Conservation (phyloP, 2,113 vertebrate species). For the Clarias macrocephalus region DNA sequence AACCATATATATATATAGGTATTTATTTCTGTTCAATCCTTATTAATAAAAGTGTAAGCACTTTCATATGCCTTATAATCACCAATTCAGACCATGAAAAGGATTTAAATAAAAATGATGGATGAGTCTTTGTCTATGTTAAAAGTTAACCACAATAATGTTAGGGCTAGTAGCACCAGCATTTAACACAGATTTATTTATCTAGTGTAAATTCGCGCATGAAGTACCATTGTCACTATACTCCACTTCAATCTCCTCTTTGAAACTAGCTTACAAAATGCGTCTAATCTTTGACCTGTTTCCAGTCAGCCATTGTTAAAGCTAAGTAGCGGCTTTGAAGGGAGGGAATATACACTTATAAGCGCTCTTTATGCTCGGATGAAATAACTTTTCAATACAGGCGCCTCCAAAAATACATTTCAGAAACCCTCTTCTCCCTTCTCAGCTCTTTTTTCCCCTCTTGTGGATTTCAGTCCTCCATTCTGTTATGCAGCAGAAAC, state of each 20-base stretch:
- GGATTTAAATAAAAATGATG: not conserved
- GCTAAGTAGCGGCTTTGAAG: conserved; percentile 56
- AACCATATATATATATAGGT: not conserved
- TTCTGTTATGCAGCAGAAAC: conserved; percentile 46
- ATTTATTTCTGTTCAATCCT: not conserved
- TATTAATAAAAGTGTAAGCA: not conserved
- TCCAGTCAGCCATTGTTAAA: conserved; percentile 63
- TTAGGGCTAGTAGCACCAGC: conserved; percentile 46
- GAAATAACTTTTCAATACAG: conserved; percentile 55
- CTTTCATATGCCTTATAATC: not conserved
- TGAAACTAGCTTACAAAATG: conserved; percentile 63
- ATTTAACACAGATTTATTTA: conserved; percentile 54
- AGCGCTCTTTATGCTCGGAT: conserved; percentile 61
- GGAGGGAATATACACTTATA: conserved; percentile 51
- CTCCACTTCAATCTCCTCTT: conserved; percentile 54
- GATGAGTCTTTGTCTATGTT: not conserved
- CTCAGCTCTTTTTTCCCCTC: conserved; percentile 30
- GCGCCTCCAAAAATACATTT: conserved; percentile 36
- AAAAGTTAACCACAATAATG: conserved; percentile 16
- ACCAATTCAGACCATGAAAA: conserved; percentile 1
- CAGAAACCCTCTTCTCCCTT: conserved; percentile 14
- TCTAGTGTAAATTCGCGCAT: conserved; percentile 56
- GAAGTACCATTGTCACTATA: conserved; percentile 54
- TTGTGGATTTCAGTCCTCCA: conserved; percentile 9
- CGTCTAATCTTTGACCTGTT: conserved; percentile 66